Evolutionary conservation across 2,113 vertebrate species (phyloP).

Genomic region (Dipodomys stephensi): DNA sequence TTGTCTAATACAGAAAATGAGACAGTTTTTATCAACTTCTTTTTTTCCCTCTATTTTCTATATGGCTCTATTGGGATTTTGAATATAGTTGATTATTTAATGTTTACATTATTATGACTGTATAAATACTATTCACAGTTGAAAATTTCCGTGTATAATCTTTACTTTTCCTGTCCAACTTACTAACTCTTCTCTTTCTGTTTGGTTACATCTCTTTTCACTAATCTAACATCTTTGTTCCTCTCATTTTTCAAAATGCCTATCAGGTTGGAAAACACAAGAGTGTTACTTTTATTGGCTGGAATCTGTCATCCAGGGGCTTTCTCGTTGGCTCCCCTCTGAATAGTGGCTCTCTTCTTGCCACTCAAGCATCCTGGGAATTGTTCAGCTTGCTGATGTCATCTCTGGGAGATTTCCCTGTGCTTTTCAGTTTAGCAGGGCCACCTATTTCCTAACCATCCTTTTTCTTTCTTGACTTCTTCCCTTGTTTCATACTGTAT

Average conservation of each 20-base stretch:
- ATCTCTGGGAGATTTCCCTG: background rate
- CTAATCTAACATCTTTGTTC: background rate
- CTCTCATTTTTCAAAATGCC: background rate
- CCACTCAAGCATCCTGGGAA: background rate
- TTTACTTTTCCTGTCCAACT: conserved; percentile 9
- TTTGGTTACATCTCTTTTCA: conserved; percentile 31
- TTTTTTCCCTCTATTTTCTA: background rate
- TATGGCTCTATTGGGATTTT: background rate
- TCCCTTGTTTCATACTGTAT: background rate
- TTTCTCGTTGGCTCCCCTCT: background rate
- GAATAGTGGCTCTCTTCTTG: background rate
- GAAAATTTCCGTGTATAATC: background rate
- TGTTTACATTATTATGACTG: background rate
- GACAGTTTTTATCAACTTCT: background rate
- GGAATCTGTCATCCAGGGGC: background rate
- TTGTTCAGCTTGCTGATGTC: background rate
- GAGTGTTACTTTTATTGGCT: conserved; percentile 9
- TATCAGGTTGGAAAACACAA: background rate
- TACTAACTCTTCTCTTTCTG: conserved; percentile 35
- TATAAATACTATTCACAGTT: background rate
- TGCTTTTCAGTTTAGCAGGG: background rate
- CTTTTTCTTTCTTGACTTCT: background rate
- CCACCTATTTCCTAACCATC: background rate
- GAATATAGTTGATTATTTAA: background rate
- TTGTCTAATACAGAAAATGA: background rate